Conservation (phyloP, 2,113 vertebrate genomes). For the Penelope pileata region DNA sequence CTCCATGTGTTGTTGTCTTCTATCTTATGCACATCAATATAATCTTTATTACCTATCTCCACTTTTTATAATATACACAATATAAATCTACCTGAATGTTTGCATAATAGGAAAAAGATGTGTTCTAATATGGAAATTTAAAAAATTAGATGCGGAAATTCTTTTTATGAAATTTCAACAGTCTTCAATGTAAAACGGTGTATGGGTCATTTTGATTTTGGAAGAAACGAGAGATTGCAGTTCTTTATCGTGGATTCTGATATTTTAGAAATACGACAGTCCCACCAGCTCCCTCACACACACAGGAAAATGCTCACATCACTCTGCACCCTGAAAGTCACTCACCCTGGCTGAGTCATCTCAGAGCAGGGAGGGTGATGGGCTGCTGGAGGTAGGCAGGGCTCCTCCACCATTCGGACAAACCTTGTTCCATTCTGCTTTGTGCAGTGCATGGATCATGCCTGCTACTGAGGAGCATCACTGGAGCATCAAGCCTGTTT, state of each 20-base stretch:
- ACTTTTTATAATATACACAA: constrained; percentile 13
- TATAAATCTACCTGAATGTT: constrained; percentile 62
- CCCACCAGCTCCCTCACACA: not conserved
- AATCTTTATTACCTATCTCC: constrained; percentile 52
- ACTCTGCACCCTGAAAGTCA: not conserved
- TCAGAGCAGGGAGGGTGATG: not conserved
- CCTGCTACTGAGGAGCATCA: not conserved
- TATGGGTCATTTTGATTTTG: not conserved
- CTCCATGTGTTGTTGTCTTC: constrained; percentile 59
- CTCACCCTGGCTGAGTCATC: not conserved
- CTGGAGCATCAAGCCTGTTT: not conserved
- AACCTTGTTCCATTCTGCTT: fast-evolving
- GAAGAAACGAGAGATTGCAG: not conserved
- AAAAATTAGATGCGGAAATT: not conserved
- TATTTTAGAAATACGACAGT: not conserved
- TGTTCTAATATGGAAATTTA: not conserved
- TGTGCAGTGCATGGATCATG: fast-evolving
- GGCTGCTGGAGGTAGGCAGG: not conserved
- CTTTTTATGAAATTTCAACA: not conserved
- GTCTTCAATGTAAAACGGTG: not conserved
- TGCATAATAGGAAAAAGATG: constrained; percentile 5
- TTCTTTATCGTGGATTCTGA: not conserved
- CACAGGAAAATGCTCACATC: not conserved
- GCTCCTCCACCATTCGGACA: not conserved
- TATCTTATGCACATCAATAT: constrained; percentile 37